Evolutionary conservation across 2,888 invertebrate genomes (phyloP), one percentile per base, ranked within the genome.

Genomic region (Drosophila ezoana): DNA sequence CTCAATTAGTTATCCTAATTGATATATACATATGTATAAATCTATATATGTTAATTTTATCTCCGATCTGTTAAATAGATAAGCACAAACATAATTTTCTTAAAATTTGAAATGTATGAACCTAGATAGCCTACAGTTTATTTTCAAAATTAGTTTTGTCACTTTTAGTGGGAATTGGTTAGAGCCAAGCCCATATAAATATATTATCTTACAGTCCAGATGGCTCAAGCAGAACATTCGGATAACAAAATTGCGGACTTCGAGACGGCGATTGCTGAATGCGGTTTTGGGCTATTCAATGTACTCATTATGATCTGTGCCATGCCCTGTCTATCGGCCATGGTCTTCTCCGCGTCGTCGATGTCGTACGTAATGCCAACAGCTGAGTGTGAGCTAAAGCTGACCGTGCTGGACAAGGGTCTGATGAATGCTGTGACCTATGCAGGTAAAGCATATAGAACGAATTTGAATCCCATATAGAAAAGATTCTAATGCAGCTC

Each of bases 251-350:
- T 72, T 0, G 94, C 94, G 0, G 95, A 96, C 90, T 96, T 96
- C 91, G 96, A 96, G 88, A 93, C 93, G 6, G 96, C 96, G 0
- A 95, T 96, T 41, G 92, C 93, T 0, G 94, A 94, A 11, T 94
- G 95, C 0, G 94, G 95, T 41, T 96, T 95, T 83, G 96, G 96
- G 20, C 92, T 93, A 75, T 96, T 95, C 92, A 96, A 96, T 90
- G 88, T 94, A 13, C 89, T 93, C 16, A 87, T 96, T 52, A 87
- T 95, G 84, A 80, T 94, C 80, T 93, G 95, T 62, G 93, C 94
- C 0, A 87, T 95, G 51, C 95, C 95, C 1, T 94, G 94, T 48
- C 94, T 94, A 85, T 94, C 94, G 93, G 93, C 95, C 9, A 93
- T 95, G 13, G 93, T 95, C 18, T 95, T 95, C 71, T 95, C 95